These are phyloP conservation scores for Leucosticte australis DNA, from an alignment of 2,113 vertebrate species.

Conservation along the genomic window DNA sequence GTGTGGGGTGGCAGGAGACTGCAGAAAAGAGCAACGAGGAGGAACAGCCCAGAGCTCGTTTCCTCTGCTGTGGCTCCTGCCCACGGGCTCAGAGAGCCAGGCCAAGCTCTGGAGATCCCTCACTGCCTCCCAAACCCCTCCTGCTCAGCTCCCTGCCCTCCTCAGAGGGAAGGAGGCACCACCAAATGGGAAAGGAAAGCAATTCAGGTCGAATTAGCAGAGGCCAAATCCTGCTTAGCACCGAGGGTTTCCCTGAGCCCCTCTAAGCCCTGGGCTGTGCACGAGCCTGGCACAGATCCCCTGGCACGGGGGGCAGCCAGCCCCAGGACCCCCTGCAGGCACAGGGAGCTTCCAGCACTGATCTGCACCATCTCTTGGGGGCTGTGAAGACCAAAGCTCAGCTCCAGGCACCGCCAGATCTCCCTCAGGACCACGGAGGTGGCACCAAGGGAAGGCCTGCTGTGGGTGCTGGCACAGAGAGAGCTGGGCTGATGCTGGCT, in stretches of 20 bases:
- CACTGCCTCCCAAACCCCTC: not conserved
- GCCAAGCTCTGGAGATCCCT: not conserved
- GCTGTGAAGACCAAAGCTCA: not conserved
- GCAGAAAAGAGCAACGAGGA: not conserved
- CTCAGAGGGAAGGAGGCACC: not conserved
- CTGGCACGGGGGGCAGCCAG: not conserved
- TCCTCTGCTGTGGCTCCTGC: not conserved
- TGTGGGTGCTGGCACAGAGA: not conserved
- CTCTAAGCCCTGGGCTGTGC: not conserved
- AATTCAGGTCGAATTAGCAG: not conserved
- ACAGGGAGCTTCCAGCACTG: not conserved
- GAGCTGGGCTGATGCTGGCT: not conserved
- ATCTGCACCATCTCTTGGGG: not conserved
- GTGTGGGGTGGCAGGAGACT: conserved; percentile 17
- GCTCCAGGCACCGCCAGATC: not conserved
- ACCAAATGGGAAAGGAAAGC: not conserved
- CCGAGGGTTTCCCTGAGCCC: not conserved
- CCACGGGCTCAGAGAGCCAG: fast-evolving
- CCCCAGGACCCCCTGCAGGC: not conserved
- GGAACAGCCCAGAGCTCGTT: not conserved
- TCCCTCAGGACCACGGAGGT: fast-evolving
- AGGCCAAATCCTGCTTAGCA: not conserved
- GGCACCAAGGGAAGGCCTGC: not conserved
- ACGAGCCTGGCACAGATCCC: not conserved
- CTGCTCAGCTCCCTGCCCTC: not conserved